These are phyloP conservation scores for Automeris io DNA, from an alignment of 2,888 invertebrate species.

Conservation along the genomic window DNA sequence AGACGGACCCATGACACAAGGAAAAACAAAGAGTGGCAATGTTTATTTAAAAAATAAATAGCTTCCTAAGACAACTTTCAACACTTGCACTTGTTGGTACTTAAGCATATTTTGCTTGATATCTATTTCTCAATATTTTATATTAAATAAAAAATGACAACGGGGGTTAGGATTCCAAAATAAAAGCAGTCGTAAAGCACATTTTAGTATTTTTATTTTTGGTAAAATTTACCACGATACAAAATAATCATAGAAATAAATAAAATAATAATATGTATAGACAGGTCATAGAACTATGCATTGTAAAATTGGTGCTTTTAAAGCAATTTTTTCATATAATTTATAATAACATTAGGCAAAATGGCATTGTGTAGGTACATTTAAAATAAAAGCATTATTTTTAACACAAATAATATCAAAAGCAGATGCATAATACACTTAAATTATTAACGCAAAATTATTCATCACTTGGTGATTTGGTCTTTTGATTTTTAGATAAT, in stretches of 20 bases:
- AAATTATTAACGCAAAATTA: constrained; percentile 52
- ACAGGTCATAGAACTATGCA: constrained; percentile 75
- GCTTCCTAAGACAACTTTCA: too few relatives aligned
- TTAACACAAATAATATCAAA: constrained; percentile 74
- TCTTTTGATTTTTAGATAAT: constrained; percentile 47
- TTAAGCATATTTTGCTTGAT: too few relatives aligned
- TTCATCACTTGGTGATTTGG: constrained; percentile 73
- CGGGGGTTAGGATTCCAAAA: constrained; percentile 17
- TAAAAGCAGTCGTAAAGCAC: constrained; percentile 68
- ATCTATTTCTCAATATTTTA: too few relatives aligned
- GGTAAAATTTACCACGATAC: constrained; percentile 77
- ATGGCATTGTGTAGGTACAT: constrained; percentile 76
- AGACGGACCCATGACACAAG: too few relatives aligned
- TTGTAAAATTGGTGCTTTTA: constrained; percentile 77
- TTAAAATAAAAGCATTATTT: constrained; percentile 73
- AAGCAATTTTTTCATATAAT: constrained; percentile 76
- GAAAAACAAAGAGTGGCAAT: too few relatives aligned
- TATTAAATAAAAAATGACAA: too few relatives aligned
- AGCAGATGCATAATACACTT: constrained; percentile 63
- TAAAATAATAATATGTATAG: constrained; percentile 76
- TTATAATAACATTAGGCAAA: constrained; percentile 77
- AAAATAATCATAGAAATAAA: constrained; percentile 77
- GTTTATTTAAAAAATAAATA: too few relatives aligned
- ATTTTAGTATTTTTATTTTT: constrained; percentile 77
- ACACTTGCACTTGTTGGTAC: too few relatives aligned